Percentiles rank a stretch among this genome's conserved stretches.
phyloP scores from a whole-genome alignment of 2,113 vertebrate species.

The Rafetus swinhoei region DNA sequence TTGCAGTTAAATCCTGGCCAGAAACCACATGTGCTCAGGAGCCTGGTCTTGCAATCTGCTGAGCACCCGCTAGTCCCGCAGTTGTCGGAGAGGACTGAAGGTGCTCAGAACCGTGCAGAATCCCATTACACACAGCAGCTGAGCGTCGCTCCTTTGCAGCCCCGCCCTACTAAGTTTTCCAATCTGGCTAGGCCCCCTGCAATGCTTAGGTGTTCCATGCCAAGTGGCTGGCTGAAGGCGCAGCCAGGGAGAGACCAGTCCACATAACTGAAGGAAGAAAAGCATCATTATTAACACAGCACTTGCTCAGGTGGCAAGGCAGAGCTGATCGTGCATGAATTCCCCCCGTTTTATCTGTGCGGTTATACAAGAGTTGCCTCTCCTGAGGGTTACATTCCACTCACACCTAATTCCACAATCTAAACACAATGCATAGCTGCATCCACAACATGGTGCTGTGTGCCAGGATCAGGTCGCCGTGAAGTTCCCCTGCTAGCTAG shows the following conservation, averaged over 20 bases:
- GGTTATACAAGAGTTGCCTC: background rate
- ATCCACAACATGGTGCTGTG: background rate
- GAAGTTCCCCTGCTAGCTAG: background rate
- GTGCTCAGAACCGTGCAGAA: background rate
- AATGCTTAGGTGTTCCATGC: background rate
- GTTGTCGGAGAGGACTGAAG: background rate
- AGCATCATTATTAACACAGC: background rate
- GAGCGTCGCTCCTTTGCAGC: background rate
- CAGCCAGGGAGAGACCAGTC: background rate
- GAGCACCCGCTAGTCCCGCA: background rate
- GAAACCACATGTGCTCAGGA: background rate
- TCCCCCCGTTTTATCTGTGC: fast-evolving
- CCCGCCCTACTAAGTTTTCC: background rate
- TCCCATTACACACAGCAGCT: background rate
- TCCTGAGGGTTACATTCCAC: background rate
- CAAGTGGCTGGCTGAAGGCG: background rate
- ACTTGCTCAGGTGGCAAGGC: background rate
- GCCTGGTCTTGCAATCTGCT: background rate
- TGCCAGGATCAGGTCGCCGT: background rate
- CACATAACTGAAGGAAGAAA: background rate
- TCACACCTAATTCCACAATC: no score
- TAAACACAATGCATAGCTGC: background rate
- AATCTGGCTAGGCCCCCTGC: background rate
- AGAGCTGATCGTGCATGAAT: background rate
- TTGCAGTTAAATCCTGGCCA: background rate